Base-by-base conservation (phyloP, 2,113 vertebrate genomes). In the Lampris megalopsis region DNA sequence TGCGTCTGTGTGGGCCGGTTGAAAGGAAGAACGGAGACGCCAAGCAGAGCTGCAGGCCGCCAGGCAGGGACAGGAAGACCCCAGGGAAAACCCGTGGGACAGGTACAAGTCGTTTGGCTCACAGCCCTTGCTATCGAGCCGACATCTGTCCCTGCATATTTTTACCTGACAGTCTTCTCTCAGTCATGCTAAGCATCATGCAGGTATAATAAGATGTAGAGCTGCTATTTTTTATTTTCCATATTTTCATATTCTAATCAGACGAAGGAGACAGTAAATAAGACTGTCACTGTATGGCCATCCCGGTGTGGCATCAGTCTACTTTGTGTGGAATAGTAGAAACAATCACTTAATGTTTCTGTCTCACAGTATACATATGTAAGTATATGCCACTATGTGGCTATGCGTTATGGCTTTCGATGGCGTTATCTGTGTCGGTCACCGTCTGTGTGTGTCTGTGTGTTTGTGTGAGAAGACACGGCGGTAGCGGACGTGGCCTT, bases 401-500 rank as follows among this genome's bases (percentile, higher is more conserved):
- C 82, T 95, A 92, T 73, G 41, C 11, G 8, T 54, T 69, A 50
- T 60, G 43, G 72, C 24, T 24, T 24, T 24, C 24, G 24, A 37
- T 71, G 82, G 93, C 60, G 3, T 73, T 5, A 36, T 6, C 1
- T 73, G 58, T 65, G 50, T n/a, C 75, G 71, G 37, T 42, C 41
- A 6, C 11, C 37, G 9, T 48, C 6, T 11, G 47, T 24, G 45
- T 24, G 4, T 48, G n/a, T 36, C 5, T 48, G 45, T 37, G 48
- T 79, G 41, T 67, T 58, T 75, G 24, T 63, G 80, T 92, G 81
- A 42, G 71, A 93, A 3, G 97, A 97, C 83, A 98, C 95, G 7
- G 93, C 92, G 68, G 88, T 98, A 88, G 96, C 97, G 59, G 96
- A 97, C 68, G 89, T 96, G 56, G 96, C 94, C 37, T 75, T 98